A percentile compares a stretch with the other conserved stretches of the same genome.
phyloP scores from a whole-genome alignment of 2,113 vertebrate species.

The Aegotheles bennettii region DNA sequence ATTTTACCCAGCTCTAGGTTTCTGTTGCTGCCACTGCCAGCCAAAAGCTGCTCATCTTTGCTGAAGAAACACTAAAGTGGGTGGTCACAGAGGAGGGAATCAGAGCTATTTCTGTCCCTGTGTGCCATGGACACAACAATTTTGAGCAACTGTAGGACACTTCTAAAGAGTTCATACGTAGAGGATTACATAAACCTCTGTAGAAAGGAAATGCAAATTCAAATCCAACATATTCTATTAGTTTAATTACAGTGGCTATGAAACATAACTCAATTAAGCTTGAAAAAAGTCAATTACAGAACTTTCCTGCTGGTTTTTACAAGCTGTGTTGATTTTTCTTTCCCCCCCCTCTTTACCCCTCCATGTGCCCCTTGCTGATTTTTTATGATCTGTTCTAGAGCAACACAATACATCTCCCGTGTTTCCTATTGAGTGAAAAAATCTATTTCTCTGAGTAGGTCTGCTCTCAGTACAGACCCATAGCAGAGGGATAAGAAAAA shows the following conservation, averaged over 20 bases:
- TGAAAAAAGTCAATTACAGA: constrained; percentile 35
- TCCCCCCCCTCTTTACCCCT: not conserved
- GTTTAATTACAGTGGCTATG: constrained; percentile 58
- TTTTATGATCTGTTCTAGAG: constrained; percentile 24
- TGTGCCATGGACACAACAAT: not conserved
- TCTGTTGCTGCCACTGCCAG: not conserved
- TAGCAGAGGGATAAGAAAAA: not conserved
- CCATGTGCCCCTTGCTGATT: constrained; percentile 9
- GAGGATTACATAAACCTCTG: not conserved
- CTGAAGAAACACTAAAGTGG: not conserved
- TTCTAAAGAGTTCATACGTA: not conserved
- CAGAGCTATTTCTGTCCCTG: not conserved
- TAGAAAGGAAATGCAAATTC: constrained; percentile 34
- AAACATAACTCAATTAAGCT: constrained; percentile 45
- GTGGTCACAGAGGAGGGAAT: not conserved
- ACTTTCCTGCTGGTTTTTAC: constrained; percentile 49
- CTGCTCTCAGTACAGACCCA: not conserved
- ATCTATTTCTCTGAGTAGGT: not conserved
- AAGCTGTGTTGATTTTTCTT: constrained; percentile 50
- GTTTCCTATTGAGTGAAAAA: not conserved
- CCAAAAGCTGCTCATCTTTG: not conserved
- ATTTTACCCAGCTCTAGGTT: not conserved
- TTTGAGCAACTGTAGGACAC: not conserved
- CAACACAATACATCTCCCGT: not conserved
- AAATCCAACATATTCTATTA: constrained; percentile 4